phyloP scores from a whole-genome alignment of 2,888 invertebrate species.

The Linyphia triangularis region DNA sequence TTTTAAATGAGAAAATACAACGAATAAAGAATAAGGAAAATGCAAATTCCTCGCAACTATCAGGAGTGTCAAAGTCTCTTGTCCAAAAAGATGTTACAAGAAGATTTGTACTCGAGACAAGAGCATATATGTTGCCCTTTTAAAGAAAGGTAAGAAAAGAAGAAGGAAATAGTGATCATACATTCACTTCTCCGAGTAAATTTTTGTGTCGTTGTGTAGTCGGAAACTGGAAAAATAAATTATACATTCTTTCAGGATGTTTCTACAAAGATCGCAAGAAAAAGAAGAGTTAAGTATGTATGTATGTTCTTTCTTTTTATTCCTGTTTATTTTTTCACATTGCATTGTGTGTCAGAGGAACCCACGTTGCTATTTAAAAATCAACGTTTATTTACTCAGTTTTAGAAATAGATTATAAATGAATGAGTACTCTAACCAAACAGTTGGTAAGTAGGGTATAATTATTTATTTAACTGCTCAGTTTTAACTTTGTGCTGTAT shows the following conservation, averaged over 20 bases:
- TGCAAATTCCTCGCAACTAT: constrained; percentile 1
- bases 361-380: background rate
- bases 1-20: background rate
- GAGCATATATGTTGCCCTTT: background rate
- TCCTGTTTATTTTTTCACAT: constrained; percentile 16
- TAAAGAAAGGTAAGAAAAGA: constrained; percentile 22
- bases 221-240: constrained; percentile 40
- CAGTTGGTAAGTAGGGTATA: too few species aligned
- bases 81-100: background rate
- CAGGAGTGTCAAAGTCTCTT: constrained; percentile 18
- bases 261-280: background rate
- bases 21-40: background rate
- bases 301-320: background rate
- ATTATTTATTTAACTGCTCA: too few species aligned
- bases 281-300: background rate
- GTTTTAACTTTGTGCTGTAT: too few species aligned
- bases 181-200: constrained; percentile 32
- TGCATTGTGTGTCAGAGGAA: background rate
- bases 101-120: background rate
- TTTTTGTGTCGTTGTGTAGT: constrained; percentile 31
- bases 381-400: constrained; percentile 5
- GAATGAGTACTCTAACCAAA: too few species aligned
- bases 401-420: background rate
- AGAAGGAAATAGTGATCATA: constrained; percentile 35
- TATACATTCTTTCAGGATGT: constrained; percentile 54